Percentiles rank a stretch among this genome's conserved stretches.
phyloP scores from a whole-genome alignment of 2,888 invertebrate genomes.

The Eupelmus urozonus region DNA sequence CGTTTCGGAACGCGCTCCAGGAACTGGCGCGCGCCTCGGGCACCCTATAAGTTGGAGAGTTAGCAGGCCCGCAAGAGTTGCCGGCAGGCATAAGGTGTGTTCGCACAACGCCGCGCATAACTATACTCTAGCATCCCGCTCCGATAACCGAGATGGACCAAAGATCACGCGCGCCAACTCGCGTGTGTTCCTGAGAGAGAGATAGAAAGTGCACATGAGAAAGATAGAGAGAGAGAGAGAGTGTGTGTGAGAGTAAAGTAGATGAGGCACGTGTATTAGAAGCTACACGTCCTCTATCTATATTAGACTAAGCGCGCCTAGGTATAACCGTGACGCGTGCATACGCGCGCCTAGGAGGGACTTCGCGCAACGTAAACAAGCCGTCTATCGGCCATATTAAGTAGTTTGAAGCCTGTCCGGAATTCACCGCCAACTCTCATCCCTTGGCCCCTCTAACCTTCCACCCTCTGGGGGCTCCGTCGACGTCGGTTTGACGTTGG shows the following conservation, averaged over 20 bases:
- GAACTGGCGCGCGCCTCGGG: too few species aligned
- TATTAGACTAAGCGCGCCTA: neutral
- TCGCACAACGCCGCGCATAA: slow-evolving; percentile 16
- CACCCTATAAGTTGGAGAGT: neutral
- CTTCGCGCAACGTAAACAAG: slow-evolving; percentile 62
- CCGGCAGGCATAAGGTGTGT: neutral
- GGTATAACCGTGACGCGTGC: slow-evolving; percentile 20
- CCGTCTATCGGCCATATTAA: slow-evolving; percentile 72
- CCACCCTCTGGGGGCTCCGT: slow-evolving; percentile 34
- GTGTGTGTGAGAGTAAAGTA: neutral
- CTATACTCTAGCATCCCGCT: neutral
- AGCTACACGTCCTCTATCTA: slow-evolving; percentile 3
- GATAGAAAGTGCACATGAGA: too few species aligned
- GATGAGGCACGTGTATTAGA: slow-evolving; percentile 16
- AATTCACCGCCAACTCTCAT: slow-evolving; percentile 46
- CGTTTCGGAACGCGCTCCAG: too few species aligned
- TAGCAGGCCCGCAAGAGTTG: neutral
- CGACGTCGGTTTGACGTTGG: slow-evolving; percentile 4
- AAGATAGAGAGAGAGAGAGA: too few species aligned
- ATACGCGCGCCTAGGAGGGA: slow-evolving; percentile 5
- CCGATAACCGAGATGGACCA: slow-evolving; percentile 47
- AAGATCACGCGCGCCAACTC: neutral
- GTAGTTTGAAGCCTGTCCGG: slow-evolving; percentile 66
- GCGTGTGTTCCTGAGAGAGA: too few species aligned
- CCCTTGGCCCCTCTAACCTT: slow-evolving; percentile 57